Evolutionary conservation across 2,797 vertebrate genomes (phyloP).

Genomic region (Pipistrellus kuhlii): DNA sequence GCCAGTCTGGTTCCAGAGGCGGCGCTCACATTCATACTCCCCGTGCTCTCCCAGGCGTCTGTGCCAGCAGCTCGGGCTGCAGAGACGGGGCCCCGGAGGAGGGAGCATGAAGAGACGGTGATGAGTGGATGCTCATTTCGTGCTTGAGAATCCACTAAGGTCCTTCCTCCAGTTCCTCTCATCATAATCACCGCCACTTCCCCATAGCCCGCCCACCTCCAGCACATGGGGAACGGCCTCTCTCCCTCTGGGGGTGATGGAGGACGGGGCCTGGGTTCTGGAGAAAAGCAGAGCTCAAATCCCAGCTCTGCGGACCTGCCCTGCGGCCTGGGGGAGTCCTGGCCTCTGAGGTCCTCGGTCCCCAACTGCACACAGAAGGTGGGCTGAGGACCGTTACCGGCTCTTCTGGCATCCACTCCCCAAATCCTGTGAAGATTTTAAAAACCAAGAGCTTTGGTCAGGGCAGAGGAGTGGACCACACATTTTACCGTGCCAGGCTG

Average conservation of each 20-base stretch:
- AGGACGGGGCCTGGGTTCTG: rapidly evolving
- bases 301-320: not conserved
- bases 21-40: rapidly evolving
- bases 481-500: not conserved
- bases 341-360: not conserved
- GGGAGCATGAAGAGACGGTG: not conserved
- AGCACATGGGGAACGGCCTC: not conserved
- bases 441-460: not conserved
- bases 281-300: not conserved
- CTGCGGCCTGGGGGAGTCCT: not conserved
- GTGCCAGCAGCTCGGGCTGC: not conserved
- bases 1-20: not conserved
- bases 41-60: not conserved
- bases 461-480: not conserved
- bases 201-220: not conserved
- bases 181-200: not conserved
- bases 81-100: not conserved
- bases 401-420: not conserved
- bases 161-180: not conserved
- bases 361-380: not conserved
- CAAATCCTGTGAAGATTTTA: not conserved
- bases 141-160: conserved; percentile 7
- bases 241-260: not conserved
- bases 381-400: not conserved
- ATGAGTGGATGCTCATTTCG: not conserved